Evolutionary conservation across 2,113 vertebrate genomes (phyloP).

Genomic region (Poeciliopsis prolifica): DNA sequence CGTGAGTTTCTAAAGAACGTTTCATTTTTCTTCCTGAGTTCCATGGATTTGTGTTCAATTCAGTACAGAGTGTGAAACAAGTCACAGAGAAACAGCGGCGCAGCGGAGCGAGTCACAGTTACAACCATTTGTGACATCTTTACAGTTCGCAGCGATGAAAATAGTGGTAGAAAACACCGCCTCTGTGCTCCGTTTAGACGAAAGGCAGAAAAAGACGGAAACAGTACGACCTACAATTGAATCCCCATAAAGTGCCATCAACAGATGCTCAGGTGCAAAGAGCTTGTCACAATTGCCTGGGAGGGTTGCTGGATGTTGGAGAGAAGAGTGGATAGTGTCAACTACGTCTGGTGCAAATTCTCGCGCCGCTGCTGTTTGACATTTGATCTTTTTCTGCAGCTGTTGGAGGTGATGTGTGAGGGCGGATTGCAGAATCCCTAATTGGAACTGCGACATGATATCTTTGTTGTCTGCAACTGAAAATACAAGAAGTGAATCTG

Average conservation of each 20-base stretch:
- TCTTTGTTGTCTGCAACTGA: neutral
- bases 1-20: neutral
- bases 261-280: slow-evolving; percentile 34
- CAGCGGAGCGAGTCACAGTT: neutral
- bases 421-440: slow-evolving; percentile 32
- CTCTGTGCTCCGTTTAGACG: neutral
- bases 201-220: neutral
- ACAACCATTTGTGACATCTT: neutral
- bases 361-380: slow-evolving; percentile 18
- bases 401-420: slow-evolving; percentile 33
- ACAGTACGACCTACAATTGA: slow-evolving; percentile 9
- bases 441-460: slow-evolving; percentile 4
- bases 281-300: slow-evolving; percentile 11
- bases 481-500: neutral
- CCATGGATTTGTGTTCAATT: slow-evolving; percentile 41
- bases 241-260: slow-evolving; percentile 30
- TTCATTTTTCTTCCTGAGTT: slow-evolving; percentile 3
- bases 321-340: slow-evolving; percentile 40
- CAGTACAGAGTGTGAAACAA: slow-evolving; percentile 5
- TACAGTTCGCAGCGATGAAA: neutral
- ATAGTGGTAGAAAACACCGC: neutral
- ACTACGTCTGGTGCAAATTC: slow-evolving; percentile 51
- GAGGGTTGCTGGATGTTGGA: slow-evolving; percentile 27
- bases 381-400: slow-evolving; percentile 21
- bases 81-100: neutral